Evolutionary conservation across 2,797 vertebrate genomes (phyloP).

Genomic region (Cossypha dichroa): DNA sequence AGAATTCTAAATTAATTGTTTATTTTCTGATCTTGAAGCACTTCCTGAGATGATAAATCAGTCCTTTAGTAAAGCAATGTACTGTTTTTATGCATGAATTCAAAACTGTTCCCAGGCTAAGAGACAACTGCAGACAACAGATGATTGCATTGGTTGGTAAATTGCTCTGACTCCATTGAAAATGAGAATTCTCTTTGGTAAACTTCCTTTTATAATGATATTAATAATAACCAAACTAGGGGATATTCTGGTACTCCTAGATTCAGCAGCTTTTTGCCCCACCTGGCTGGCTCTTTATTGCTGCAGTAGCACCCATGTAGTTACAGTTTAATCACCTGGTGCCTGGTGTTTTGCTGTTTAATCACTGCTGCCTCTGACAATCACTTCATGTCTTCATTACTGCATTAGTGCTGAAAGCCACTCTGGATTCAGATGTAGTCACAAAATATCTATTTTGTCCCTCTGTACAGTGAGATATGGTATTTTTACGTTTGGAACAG

Average conservation of each 20-base stretch:
- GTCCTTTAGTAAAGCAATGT: background rate
- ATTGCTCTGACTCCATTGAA: background rate
- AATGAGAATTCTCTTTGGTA: background rate
- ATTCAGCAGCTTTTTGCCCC: background rate
- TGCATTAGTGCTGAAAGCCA: background rate
- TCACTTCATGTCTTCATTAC: background rate
- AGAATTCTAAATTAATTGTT: background rate
- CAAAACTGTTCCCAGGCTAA: background rate
- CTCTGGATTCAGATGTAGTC: background rate
- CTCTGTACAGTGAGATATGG: accelerated
- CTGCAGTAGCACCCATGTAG: background rate
- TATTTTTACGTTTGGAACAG: background rate
- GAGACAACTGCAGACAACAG: background rate
- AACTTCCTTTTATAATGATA: background rate
- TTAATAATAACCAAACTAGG: background rate
- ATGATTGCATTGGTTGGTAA: background rate
- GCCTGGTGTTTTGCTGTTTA: background rate
- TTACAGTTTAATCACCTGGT: background rate
- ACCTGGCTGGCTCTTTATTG: background rate
- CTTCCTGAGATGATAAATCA: background rate
- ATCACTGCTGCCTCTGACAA: background rate
- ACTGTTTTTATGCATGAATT: background rate
- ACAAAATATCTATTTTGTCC: background rate
- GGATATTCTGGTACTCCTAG: background rate
- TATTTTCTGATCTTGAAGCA: background rate